Evolutionary conservation across 2,113 vertebrate species (phyloP), one percentile per base, ranked within the genome.

Genomic region (Ceyx melanurus): DNA sequence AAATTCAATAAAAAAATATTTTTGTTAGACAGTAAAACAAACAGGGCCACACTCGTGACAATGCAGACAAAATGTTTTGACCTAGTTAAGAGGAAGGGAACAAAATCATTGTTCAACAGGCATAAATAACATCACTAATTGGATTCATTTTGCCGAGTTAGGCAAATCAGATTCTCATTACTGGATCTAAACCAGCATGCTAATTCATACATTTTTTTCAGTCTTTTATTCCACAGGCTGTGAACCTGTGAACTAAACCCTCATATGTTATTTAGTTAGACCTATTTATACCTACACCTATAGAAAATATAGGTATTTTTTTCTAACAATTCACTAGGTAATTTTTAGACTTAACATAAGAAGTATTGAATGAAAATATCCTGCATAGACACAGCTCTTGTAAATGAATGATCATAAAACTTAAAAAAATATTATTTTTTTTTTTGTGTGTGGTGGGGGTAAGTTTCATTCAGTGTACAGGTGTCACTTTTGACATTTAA

Each of bases 81-180:
- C 67, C 53, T 37, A 85, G 33, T 92, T 94, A 87, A 70, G 78
- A 45, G 53, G 25, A 92, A 88, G 21, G n/a, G 64, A 91, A 94
- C 50, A 20, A 90, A 81, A 74, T 82, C 15, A 17, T 37, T 61
- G 67, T 67, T 70, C 62, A 79, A 65, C 18, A 75, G 62, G 72
- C 56, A 92, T 81, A 72, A 95, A 83, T 89, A 75, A 82, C 3
- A 51, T 46, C 42, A 83, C 31, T 71, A 87, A 88, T 77, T 75
- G 33, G 23, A 74, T 50, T 86, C 3, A 75, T 88, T 91, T 83
- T 92, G 28, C 35, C 73, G 57, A 82, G 57, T 68, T 86, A 72
- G 64, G 19, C 35, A 79, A 88, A 84, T 82, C 8, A 82, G 26
- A 40, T 58, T 79, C 58, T 74, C 33, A 77, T 84, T 85, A 62